Conservation (phyloP, 2,797 vertebrate species). For the Pteropus rufus region DNA sequence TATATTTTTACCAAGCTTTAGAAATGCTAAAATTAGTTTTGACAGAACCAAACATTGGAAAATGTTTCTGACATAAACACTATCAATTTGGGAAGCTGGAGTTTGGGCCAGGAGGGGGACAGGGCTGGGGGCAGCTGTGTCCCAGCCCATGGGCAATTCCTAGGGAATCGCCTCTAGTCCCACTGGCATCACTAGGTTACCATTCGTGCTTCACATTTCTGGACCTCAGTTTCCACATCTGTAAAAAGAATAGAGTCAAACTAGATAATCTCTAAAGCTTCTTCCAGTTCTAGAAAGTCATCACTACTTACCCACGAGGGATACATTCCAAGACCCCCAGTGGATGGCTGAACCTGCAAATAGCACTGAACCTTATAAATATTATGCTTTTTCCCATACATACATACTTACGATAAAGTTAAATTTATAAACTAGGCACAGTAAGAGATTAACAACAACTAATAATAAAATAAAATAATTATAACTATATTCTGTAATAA, state of each 20-base stretch:
- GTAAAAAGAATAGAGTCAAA: background rate
- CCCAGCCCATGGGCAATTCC: background rate
- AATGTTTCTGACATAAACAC: constrained; percentile 83
- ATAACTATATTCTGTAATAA: background rate
- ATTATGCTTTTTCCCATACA: background rate
- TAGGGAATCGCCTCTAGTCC: background rate
- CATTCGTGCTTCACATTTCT: background rate
- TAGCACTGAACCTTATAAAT: background rate
- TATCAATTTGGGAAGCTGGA: constrained; percentile 77
- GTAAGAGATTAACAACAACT: background rate
- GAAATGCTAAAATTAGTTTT: constrained; percentile 87
- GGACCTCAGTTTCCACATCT: constrained; percentile 24
- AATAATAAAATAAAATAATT: background rate
- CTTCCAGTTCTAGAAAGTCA: background rate
- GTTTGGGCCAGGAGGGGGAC: constrained; percentile 56
- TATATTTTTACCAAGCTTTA: constrained; percentile 86
- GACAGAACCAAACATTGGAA: constrained; percentile 85
- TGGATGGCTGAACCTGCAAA: too few species aligned
- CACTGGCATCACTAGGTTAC: background rate
- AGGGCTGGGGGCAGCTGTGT: background rate
- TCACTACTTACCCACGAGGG: too few species aligned
- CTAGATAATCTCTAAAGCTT: background rate
- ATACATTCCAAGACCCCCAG: background rate
- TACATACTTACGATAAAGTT: background rate
- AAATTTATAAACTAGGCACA: background rate